Base-by-base conservation (phyloP, 2,888 invertebrate genomes). In the Polia nebulosa region DNA sequence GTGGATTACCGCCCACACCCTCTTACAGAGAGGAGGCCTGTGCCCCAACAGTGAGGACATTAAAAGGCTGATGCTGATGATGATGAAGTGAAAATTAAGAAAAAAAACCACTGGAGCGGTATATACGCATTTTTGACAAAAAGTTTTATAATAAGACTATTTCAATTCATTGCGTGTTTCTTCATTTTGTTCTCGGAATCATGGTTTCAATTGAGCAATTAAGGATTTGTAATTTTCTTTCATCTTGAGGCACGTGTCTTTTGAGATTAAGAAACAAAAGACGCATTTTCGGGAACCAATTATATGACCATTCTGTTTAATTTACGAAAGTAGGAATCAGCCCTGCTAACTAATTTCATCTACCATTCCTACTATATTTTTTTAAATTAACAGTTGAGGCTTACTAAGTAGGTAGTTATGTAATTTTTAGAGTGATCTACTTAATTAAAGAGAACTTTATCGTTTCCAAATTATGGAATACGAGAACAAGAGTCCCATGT, bases 111-210 rank as follows among this genome's bases (percentile, higher is more conserved):
- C 53, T 29, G 3, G 27, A 47, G 34, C 39, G 7, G n/a, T 60
- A 44, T 9, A 29, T 32, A 27, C 11, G 22, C 32, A 34, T 44
- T 17, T 47, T 41, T 17, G 17, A 15, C 44, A 20, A 49, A 47
- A 73, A 82, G 62, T 52, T 82, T 72, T 45, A 55, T 80, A 78
- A 82, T 62, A 67, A 60, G 68, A 32, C 52, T n/a, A 57, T 82
- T 80, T 72, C 63, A 76, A 82, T 82, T 82, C 81, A 81, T 76
- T 71, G 56, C 70, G 29, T 58, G 15, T 49, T 36, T 63, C 17
- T 32, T 25, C 51, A 76, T 60, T 72, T 56, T 52, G 44, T 75
- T 25, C 17, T n/a, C 15, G 1, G 27, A 70, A 55, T 45, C 20
- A 44, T 32, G 11, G 65, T 44, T 51, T 57, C 29, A 39, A 67